Conservation (phyloP, 2,113 vertebrate species). For the Gallinago media region DNA sequence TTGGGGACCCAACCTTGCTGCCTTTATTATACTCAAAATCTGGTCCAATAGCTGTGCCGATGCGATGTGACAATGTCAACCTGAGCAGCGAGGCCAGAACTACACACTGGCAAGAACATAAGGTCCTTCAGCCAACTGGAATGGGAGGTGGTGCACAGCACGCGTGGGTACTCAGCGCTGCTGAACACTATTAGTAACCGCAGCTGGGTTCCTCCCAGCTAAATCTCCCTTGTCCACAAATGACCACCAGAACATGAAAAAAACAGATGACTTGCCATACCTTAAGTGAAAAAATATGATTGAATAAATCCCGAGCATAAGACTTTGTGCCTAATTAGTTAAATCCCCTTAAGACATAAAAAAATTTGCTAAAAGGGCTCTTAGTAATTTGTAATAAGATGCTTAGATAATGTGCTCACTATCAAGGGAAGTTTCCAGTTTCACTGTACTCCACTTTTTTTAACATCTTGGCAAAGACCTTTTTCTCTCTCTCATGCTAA, state of each 20-base stretch:
- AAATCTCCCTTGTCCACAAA: background rate
- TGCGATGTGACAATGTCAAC: background rate
- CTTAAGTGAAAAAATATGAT: conserved; percentile 50
- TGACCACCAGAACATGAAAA: conserved; percentile 19
- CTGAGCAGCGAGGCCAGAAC: background rate
- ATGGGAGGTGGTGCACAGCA: fast-evolving
- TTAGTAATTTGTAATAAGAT: conserved; percentile 66
- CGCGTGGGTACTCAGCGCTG: background rate
- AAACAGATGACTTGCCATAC: background rate
- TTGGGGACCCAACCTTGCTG: background rate
- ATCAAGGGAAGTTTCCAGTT: conserved; percentile 70
- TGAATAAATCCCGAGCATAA: conserved; percentile 52
- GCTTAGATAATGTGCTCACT: conserved; percentile 57
- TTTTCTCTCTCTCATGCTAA: conserved; percentile 30
- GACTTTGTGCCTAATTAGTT: conserved; percentile 71
- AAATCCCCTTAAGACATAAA: conserved; percentile 56
- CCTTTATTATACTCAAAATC: background rate
- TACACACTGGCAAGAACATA: background rate
- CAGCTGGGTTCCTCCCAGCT: background rate
- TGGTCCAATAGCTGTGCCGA: fast-evolving
- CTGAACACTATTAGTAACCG: background rate
- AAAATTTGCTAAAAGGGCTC: conserved; percentile 52
- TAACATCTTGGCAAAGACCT: conserved; percentile 25
- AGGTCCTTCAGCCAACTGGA: background rate
- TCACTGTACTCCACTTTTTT: conserved; percentile 50